phyloP scores from a whole-genome alignment of 2,113 vertebrate genomes.

The Anhinga rufa region DNA sequence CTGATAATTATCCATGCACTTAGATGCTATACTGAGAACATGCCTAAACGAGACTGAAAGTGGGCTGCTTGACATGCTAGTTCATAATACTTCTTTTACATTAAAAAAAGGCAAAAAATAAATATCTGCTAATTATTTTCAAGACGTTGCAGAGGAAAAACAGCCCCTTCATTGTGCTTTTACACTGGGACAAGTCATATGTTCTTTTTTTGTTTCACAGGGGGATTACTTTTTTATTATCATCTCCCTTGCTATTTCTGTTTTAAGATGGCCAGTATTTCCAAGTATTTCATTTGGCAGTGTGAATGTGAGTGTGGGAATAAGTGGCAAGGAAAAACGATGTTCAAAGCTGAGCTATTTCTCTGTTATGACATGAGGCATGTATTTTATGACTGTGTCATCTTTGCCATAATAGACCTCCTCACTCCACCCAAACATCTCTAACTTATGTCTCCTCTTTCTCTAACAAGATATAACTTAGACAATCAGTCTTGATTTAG shows the following conservation, averaged over 20 bases:
- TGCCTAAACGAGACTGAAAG: background rate
- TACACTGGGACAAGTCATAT: background rate
- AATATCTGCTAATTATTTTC: background rate
- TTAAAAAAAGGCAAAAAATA: background rate
- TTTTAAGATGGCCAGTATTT: background rate
- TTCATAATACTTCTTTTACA: background rate
- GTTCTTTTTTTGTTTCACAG: background rate
- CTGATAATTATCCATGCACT: background rate
- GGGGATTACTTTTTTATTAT: background rate
- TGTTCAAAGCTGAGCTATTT: background rate
- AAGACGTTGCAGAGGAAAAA: background rate
- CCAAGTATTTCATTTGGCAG: background rate
- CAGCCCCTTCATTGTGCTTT: background rate
- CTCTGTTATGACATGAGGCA: background rate
- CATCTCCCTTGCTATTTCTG: background rate
- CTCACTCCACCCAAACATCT: background rate
- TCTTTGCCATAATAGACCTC: background rate
- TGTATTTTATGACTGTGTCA: background rate
- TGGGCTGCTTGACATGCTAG: background rate
- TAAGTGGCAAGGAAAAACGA: background rate
- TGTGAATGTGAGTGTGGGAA: background rate
- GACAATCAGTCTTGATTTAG: background rate
- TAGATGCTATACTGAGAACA: background rate
- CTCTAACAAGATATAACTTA: background rate
- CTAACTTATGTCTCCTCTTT: background rate